These are phyloP conservation scores for Arion vulgaris DNA, from an alignment of 1,140 invertebrate genomes.

Conservation along the genomic window DNA sequence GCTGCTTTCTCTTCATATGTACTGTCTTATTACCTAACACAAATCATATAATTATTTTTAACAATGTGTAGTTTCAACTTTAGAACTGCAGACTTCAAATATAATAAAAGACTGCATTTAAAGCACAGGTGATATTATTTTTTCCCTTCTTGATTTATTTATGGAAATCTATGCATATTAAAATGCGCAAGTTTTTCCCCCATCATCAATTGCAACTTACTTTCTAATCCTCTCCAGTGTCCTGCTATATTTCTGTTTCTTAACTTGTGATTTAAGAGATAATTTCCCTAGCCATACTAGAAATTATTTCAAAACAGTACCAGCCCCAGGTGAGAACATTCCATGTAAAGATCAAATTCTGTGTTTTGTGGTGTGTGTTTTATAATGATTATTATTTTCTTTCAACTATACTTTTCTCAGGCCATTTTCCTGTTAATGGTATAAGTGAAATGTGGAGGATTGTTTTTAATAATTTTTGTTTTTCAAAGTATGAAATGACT, in stretches of 20 bases:
- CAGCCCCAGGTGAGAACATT: slow-evolving; percentile 28
- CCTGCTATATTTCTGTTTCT: too few relatives aligned
- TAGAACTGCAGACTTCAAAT: slow-evolving; percentile 19
- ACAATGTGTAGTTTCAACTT: neutral
- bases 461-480: neutral
- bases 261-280: neutral
- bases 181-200: neutral
- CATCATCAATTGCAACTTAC: neutral
- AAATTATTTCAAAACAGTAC: neutral
- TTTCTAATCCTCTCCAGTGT: neutral
- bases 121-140: slow-evolving; percentile 40
- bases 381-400: slow-evolving; percentile 8
- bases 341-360: slow-evolving; percentile 36
- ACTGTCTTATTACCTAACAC: neutral
- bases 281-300: neutral
- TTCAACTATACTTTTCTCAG: slow-evolving; percentile 18
- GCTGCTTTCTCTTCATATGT: neutral
- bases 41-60: neutral
- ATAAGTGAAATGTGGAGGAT: neutral
- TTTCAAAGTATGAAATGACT: neutral
- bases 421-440: slow-evolving; percentile 17
- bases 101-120: neutral
- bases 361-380: neutral
- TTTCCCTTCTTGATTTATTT: slow-evolving; percentile 19
- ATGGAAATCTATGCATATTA: slow-evolving; percentile 37